Conservation (phyloP, 2,888 invertebrate species). For the Dromius quadrimaculatus region DNA sequence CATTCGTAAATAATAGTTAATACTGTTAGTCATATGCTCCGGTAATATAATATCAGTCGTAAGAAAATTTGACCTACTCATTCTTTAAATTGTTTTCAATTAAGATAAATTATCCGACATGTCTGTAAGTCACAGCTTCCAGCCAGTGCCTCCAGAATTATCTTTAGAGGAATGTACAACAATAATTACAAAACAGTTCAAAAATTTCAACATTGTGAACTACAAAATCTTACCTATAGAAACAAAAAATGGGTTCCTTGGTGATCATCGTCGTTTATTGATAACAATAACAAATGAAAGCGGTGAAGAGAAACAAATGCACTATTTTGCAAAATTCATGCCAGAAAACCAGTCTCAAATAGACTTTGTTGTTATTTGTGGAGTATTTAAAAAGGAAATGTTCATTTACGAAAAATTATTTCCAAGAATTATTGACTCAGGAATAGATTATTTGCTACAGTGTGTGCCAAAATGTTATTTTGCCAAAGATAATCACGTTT, state of each 20-base stretch:
- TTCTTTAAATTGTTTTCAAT: conserved; percentile 2
- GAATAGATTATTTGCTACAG: conserved; percentile 40
- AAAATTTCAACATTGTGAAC: conserved; percentile 55
- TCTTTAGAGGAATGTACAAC: conserved; percentile 24
- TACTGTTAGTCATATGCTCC: no score
- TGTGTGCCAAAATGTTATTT: conserved; percentile 34
- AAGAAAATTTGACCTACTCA: neutral
- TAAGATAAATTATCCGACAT: neutral
- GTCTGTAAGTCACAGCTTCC: neutral
- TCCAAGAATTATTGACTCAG: conserved; percentile 48
- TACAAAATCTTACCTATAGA: conserved; percentile 54
- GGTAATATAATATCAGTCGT: no score
- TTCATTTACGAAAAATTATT: conserved; percentile 53
- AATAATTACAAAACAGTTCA: conserved; percentile 55
- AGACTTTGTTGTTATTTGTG: conserved; percentile 56
- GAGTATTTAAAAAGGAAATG: conserved; percentile 49
- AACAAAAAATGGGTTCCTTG: conserved; percentile 58
- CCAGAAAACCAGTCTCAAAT: conserved; percentile 57
- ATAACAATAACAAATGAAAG: conserved; percentile 53
- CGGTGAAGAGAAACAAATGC: conserved; percentile 51
- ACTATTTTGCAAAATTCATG: conserved; percentile 61
- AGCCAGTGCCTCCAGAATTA: conserved; percentile 8
- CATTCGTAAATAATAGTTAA: no score
- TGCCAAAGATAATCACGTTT: conserved; percentile 38
- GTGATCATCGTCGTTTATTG: conserved; percentile 59